A percentile compares a stretch with the other conserved stretches of the same genome.
Conservation (phyloP, 2,113 vertebrate genomes). For the Siphamia tubifer region DNA sequence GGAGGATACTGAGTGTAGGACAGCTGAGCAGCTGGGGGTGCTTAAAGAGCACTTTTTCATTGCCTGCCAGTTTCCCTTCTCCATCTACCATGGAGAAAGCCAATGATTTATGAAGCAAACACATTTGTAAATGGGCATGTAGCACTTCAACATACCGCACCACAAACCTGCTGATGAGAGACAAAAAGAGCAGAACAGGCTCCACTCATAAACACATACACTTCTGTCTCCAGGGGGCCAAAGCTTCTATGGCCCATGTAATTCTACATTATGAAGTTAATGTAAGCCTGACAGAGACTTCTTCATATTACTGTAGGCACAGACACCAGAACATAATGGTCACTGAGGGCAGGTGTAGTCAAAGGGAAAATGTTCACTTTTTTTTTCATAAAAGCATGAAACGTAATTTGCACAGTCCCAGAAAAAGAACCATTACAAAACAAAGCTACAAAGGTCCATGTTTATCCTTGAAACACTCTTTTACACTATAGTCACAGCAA, state of each 20-base stretch:
- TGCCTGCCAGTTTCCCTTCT: slow-evolving; percentile 52
- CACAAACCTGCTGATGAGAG: slow-evolving; percentile 65
- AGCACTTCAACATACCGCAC: slow-evolving; percentile 43
- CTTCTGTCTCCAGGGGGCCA: slow-evolving; percentile 4
- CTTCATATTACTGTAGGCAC: slow-evolving; percentile 23
- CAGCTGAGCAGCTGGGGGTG: slow-evolving; percentile 62
- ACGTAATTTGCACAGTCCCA: too few relatives aligned
- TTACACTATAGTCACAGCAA: too few relatives aligned
- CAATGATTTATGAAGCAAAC: slow-evolving; percentile 73
- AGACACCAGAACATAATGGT: slow-evolving; percentile 20
- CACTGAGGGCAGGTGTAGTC: slow-evolving; percentile 14
- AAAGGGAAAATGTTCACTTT: background rate
- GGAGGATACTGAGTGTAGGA: slow-evolving; percentile 27
- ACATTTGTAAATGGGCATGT: slow-evolving; percentile 64
- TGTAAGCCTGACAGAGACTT: slow-evolving; percentile 48
- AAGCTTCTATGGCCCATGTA: slow-evolving; percentile 13
- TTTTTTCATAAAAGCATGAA: too few relatives aligned
- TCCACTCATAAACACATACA: slow-evolving; percentile 28
- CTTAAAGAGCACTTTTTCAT: slow-evolving; percentile 59
- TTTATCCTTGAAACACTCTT: too few relatives aligned
- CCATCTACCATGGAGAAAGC: slow-evolving; percentile 27
- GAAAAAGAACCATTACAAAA: too few relatives aligned
- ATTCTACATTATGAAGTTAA: slow-evolving; percentile 30
- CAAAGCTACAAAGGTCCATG: too few relatives aligned
- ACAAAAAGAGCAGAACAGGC: slow-evolving; percentile 44